Conservation (phyloP, 2,797 vertebrate genomes). For the Buphagus erythrorhynchus region DNA sequence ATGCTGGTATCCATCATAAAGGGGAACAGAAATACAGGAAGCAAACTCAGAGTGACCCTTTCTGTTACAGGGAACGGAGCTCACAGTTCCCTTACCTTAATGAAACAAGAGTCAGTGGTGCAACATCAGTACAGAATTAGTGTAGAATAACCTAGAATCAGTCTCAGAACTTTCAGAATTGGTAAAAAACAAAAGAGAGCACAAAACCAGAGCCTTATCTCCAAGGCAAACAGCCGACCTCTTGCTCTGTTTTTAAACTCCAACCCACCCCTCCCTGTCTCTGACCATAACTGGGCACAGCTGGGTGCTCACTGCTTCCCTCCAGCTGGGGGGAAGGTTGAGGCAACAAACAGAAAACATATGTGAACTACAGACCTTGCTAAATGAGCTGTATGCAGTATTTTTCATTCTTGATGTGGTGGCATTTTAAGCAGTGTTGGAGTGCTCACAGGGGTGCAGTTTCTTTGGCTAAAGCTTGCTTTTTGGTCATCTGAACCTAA, state of each 20-base stretch:
- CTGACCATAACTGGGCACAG: conserved; percentile 55
- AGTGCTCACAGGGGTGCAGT: neutral
- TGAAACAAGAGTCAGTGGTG: neutral
- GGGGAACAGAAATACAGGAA: neutral
- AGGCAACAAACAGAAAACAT: conserved; percentile 29
- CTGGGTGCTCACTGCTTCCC: neutral
- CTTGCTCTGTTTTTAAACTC: neutral
- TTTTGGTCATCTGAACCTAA: neutral
- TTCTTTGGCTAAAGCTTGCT: neutral
- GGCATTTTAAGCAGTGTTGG: neutral
- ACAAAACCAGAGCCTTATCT: accelerated
- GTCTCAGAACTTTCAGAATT: neutral
- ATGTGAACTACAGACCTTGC: conserved; percentile 31
- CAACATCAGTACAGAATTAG: neutral
- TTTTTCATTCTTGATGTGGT: neutral
- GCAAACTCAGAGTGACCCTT: neutral
- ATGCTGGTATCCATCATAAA: neutral
- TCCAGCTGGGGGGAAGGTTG: neutral
- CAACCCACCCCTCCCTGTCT: neutral
- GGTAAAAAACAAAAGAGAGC: neutral
- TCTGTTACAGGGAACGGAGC: neutral
- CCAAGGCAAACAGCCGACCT: neutral
- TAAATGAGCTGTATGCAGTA: neutral
- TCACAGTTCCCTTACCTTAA: neutral
- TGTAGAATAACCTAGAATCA: accelerated